phyloP scores from a whole-genome alignment of 2,113 vertebrate species.

The Malurus alboscapulatus region DNA sequence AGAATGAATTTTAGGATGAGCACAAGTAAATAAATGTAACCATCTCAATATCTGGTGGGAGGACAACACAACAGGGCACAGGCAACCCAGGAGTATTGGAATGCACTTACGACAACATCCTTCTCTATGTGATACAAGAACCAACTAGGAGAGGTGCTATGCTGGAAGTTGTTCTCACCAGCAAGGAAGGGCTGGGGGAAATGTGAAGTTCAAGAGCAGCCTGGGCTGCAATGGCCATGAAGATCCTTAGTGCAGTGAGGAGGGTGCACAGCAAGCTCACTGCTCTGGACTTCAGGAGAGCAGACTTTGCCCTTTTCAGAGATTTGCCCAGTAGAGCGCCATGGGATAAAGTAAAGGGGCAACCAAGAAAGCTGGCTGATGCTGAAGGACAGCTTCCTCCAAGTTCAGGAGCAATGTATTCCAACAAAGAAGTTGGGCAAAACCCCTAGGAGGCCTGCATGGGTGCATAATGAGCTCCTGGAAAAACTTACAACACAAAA shows the following conservation, averaged over 20 bases:
- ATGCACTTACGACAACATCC: fast-evolving
- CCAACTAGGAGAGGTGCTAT: not conserved
- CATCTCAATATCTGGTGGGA: not conserved
- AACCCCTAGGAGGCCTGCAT: not conserved
- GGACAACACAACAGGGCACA: not conserved
- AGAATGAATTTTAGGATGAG: not conserved
- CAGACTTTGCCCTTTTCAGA: not conserved
- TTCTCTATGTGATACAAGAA: not conserved
- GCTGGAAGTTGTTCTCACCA: not conserved
- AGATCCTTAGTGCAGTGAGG: not conserved
- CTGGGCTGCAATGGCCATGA: not conserved
- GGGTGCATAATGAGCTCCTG: not conserved
- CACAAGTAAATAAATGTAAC: not conserved
- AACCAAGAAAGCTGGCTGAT: not conserved
- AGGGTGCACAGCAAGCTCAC: not conserved
- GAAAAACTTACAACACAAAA: not conserved
- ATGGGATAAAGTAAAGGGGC: not conserved
- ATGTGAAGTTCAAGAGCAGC: not conserved
- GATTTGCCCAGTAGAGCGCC: not conserved
- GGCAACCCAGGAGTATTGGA: not conserved
- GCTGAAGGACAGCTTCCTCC: not conserved
- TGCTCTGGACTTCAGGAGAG: not conserved
- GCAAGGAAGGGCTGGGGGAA: not conserved
- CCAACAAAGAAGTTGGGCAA: not conserved
- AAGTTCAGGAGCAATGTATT: not conserved